These are phyloP conservation scores for Callimorpha dominula DNA, from an alignment of 2,888 invertebrate species.

Conservation along the genomic window DNA sequence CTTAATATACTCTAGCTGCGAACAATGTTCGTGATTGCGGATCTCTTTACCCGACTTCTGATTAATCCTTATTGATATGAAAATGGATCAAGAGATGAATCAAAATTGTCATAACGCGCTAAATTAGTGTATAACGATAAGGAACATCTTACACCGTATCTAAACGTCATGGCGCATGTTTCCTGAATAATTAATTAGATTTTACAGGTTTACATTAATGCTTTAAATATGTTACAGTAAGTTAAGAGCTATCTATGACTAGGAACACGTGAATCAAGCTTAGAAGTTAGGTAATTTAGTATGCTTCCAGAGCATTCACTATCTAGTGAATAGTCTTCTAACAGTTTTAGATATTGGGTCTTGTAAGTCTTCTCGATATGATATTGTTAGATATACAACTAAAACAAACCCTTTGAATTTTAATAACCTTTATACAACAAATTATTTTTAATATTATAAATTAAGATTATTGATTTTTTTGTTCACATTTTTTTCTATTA, in stretches of 20 bases:
- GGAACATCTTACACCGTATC: slow-evolving; percentile 28
- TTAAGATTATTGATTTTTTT: no score
- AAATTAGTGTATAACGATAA: slow-evolving; percentile 40
- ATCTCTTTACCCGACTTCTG: slow-evolving; percentile 48
- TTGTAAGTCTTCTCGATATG: not conserved
- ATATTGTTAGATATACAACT: not conserved
- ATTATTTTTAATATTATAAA: no score
- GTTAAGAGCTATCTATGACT: not conserved
- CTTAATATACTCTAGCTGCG: slow-evolving; percentile 32
- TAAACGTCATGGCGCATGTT: slow-evolving; percentile 15
- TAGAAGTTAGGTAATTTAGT: not conserved
- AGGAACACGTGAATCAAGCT: slow-evolving; percentile 1
- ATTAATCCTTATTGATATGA: slow-evolving; percentile 65
- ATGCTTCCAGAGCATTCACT: not conserved
- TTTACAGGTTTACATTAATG: slow-evolving; percentile 17
- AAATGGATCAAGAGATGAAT: slow-evolving; percentile 51
- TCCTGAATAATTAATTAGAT: slow-evolving; percentile 38
- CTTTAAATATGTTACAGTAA: slow-evolving; percentile 23
- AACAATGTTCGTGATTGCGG: slow-evolving; percentile 60
- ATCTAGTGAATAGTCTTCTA: not conserved
- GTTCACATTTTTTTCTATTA: no score
- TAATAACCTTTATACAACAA: not conserved
- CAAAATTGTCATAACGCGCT: slow-evolving; percentile 38
- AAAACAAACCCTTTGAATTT: not conserved
- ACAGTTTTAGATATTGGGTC: not conserved